Evolutionary conservation across 2,888 invertebrate species (phyloP).

Genomic region (Syrista parreyssii): DNA sequence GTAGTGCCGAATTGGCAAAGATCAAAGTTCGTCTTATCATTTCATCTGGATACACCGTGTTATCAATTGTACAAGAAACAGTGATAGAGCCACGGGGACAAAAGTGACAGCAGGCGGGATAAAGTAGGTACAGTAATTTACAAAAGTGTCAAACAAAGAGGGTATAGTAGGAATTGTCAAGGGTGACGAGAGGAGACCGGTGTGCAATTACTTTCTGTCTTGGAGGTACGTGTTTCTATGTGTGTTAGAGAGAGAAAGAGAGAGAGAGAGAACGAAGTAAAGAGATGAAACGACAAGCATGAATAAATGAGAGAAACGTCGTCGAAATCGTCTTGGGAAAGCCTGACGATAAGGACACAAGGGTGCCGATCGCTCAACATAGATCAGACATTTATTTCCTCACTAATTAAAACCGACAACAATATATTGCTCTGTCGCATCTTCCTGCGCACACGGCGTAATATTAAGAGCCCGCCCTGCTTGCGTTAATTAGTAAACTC

Average conservation of each 20-base stretch:
- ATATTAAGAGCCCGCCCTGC: slow-evolving; percentile 50
- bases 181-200: neutral
- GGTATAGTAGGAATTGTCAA: neutral
- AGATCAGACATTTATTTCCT: slow-evolving; percentile 42
- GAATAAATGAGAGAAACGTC: neutral
- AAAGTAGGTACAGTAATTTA: neutral
- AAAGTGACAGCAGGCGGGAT: neutral
- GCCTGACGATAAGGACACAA: neutral
- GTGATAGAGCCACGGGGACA: neutral
- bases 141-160: neutral
- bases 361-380: slow-evolving; percentile 22
- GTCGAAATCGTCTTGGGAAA: neutral
- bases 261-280: neutral
- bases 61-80: neutral
- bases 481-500: slow-evolving; percentile 60
- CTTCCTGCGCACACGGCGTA: slow-evolving; percentile 22
- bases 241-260: neutral
- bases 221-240: neutral
- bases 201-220: neutral
- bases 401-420: slow-evolving; percentile 49
- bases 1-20: neutral
- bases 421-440: slow-evolving; percentile 47
- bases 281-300: neutral
- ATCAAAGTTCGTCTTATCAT: neutral
- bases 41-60: neutral